Conservation (phyloP, 2,888 invertebrate species). For the Endomychus coccineus region DNA sequence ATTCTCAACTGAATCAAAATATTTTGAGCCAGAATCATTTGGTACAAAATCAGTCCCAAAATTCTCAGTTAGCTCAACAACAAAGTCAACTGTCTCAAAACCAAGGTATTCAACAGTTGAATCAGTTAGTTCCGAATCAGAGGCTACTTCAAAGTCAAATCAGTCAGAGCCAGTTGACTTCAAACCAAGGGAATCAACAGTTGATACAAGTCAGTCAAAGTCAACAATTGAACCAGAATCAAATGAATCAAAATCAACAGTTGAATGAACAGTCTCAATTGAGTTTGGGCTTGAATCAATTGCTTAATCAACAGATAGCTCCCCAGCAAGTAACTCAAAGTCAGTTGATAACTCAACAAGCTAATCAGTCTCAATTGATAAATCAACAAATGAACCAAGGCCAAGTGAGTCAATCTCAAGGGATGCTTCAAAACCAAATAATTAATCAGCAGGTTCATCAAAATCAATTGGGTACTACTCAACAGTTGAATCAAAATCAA, state of each 20-base stretch:
- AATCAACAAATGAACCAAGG: constrained; percentile 6
- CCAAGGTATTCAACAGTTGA: constrained; percentile 39
- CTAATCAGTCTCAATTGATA: neutral
- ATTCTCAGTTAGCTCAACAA: constrained; percentile 41
- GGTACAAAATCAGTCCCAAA: constrained; percentile 33
- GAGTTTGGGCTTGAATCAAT: constrained; percentile 10
- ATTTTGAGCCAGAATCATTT: constrained; percentile 52
- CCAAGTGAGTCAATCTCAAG: no score
- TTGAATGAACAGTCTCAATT: constrained; percentile 10
- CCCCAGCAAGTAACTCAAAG: constrained; percentile 29
- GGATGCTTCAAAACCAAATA: constrained; percentile 9
- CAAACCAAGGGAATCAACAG: constrained; percentile 9
- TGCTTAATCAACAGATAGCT: constrained; percentile 8
- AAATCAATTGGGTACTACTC: constrained; percentile 16
- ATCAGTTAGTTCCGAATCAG: constrained; percentile 20
- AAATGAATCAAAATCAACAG: constrained; percentile 10
- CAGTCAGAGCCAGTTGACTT: constrained; percentile 20
- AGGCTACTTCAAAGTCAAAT: constrained; percentile 18
- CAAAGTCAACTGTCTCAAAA: constrained; percentile 41
- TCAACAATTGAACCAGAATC: constrained; percentile 15
- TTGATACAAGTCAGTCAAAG: constrained; percentile 17
- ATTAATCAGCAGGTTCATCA: constrained; percentile 23
- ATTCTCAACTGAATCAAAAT: constrained; percentile 29
- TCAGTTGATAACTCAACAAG: constrained; percentile 29
- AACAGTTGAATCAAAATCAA: constrained; percentile 12